Base-by-base conservation (phyloP, 2,113 vertebrate genomes). In the Chunga burmeisteri region DNA sequence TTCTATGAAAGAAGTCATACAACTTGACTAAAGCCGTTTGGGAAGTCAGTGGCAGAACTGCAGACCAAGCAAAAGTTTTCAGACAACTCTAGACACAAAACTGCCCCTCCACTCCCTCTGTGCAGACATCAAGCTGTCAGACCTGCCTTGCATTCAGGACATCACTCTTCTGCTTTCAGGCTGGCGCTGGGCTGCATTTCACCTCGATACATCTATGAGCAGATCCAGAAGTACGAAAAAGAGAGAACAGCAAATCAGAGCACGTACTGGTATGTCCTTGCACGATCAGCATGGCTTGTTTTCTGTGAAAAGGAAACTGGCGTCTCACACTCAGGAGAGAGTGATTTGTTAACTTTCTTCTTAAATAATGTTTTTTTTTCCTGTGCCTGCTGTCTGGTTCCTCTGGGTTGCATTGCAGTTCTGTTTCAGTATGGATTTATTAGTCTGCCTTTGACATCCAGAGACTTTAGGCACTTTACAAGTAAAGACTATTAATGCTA, bases 131-230 rank as follows among this genome's bases (percentile, higher is more conserved):
- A 11, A 32, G 49, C 58, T 95, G 44, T 27, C 40, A 68, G 62
- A 53, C 29, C 88, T 53, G 13, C 2, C 0, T 9, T 40, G 49
- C 10, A 9, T 26, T 85, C 91, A 83, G 40, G 22, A 29, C 52
- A 26, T 50, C 21, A 9, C 50, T 90, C 42, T 93, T 85, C 55
- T 92, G 63, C 81, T 88, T 98, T 67, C 97, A 99, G 98, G 99
- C 94, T 99, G 94, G 98, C 98, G 0, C 56, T 98, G 73, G 98
- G 98, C 71, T 99, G 98, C 95, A 98, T 99, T 93, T 99, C 98
- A 23, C 98, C 98, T 11, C 96, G 98, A 15, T 98, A 98, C 81
- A 98, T 99, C 94, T 98, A 98, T 55, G 97, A 98, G 91, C 98
- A 99, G 93, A 98, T 98, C 89, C 94, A 94, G 89, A 98, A 98